phyloP scores from a whole-genome alignment of 2,888 invertebrate species.

The Cephus rjabovi region DNA sequence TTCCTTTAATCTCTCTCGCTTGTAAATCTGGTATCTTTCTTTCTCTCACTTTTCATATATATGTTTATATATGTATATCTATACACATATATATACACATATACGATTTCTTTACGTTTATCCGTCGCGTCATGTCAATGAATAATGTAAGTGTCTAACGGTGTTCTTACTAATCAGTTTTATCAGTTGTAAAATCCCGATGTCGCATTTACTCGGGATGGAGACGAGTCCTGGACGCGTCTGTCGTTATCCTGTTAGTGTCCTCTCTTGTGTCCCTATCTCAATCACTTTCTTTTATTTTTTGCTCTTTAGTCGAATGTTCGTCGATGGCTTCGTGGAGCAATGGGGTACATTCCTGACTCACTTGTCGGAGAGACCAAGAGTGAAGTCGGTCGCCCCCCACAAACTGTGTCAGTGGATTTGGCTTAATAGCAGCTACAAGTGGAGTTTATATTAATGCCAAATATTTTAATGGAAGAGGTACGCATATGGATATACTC shows the following conservation, averaged over 20 bases:
- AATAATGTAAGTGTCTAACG: neutral
- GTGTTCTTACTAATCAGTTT: neutral
- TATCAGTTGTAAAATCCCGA: neutral
- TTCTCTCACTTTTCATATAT: neutral
- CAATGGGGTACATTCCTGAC: constrained; percentile 51
- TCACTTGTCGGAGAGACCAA: constrained; percentile 66
- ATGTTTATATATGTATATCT: neutral
- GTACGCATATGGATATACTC: constrained; percentile 39
- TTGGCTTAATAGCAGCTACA: constrained; percentile 24
- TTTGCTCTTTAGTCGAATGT: neutral
- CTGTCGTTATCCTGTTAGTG: neutral
- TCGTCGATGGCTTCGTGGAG: constrained; percentile 19
- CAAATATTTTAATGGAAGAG: constrained; percentile 33
- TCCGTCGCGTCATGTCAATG: neutral
- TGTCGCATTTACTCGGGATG: neutral
- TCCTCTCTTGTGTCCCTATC: constrained; percentile 3
- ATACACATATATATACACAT: too few relatives aligned
- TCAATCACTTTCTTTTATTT: neutral
- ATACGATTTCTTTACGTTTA: neutral
- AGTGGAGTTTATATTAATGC: constrained; percentile 23
- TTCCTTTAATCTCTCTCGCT: constrained; percentile 23
- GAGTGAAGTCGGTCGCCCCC: constrained; percentile 65
- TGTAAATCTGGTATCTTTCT: neutral
- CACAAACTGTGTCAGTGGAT: constrained; percentile 58
- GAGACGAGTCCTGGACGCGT: neutral